phyloP scores from a whole-genome alignment of 1,140 invertebrate species.

The Scaptomyza pallida region DNA sequence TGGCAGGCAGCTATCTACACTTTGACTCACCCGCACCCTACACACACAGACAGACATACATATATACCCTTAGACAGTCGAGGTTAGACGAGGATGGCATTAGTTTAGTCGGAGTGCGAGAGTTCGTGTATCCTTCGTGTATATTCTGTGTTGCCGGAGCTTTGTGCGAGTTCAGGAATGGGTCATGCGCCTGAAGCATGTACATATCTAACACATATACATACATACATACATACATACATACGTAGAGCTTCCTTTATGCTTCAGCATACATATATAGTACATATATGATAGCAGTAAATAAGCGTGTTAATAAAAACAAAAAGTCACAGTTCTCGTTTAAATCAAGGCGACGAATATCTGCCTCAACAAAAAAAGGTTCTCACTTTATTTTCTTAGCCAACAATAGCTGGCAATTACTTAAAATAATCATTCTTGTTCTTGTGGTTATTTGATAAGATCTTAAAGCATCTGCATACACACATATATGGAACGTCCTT shows the following conservation, averaged over 20 bases:
- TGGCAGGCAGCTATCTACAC: constrained; percentile 80
- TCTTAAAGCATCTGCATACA: constrained; percentile 51
- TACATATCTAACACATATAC: constrained; percentile 41
- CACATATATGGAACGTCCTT: constrained; percentile 35
- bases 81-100: constrained; percentile 68
- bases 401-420: constrained; percentile 74
- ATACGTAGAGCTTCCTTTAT: not conserved
- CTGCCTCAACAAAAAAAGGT: constrained; percentile 4
- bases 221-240: constrained; percentile 8
- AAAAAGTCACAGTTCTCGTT: constrained; percentile 48
- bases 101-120: constrained; percentile 63
- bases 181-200: constrained; percentile 77
- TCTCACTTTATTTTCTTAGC: constrained; percentile 31
- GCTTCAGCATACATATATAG: not conserved
- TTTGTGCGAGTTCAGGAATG: constrained; percentile 78
- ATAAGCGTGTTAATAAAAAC: constrained; percentile 69
- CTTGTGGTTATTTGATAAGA: constrained; percentile 72
- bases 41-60: constrained; percentile 24
- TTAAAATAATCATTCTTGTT: constrained; percentile 77
- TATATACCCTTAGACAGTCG: constrained; percentile 9
- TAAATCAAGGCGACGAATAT: constrained; percentile 49
- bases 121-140: constrained; percentile 72
- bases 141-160: constrained; percentile 39
- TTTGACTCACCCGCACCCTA: constrained; percentile 70
- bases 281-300: constrained; percentile 46